Percentiles rank a stretch among this genome's conserved stretches.
Evolutionary conservation across 2,888 invertebrate genomes (phyloP).

Genomic region (Acleris laterana): DNA sequence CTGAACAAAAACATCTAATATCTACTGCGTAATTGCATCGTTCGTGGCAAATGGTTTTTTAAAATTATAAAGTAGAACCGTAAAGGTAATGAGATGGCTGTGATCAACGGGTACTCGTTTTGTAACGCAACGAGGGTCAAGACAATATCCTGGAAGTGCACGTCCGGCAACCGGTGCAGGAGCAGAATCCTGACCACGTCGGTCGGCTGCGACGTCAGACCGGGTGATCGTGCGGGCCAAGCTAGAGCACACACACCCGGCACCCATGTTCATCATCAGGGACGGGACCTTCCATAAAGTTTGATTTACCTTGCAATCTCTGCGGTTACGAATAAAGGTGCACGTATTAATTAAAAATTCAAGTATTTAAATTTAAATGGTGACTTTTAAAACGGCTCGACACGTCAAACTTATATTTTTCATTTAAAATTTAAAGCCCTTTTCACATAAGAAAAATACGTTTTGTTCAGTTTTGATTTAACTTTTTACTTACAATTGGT

Average conservation of each 20-base stretch:
- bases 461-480: too few relatives aligned
- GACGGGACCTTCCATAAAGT: not conserved
- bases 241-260: slow-evolving; percentile 13
- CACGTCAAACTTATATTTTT: too few relatives aligned
- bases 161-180: slow-evolving; percentile 31
- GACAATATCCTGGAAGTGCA: slow-evolving; percentile 30
- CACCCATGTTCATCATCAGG: not conserved
- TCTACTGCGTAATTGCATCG: too few relatives aligned
- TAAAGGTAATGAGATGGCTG: slow-evolving; percentile 35
- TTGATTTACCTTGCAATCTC: not conserved
- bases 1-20: too few relatives aligned
- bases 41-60: not conserved
- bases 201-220: not conserved
- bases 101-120: slow-evolving; percentile 39
- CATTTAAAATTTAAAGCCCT: too few relatives aligned
- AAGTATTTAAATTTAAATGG: too few relatives aligned
- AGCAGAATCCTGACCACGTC: slow-evolving; percentile 20
- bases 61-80: too few relatives aligned
- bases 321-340: too few relatives aligned
- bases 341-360: too few relatives aligned
- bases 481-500: too few relatives aligned
- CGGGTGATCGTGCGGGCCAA: not conserved
- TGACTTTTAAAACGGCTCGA: too few relatives aligned
- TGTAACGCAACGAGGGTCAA: slow-evolving; percentile 20
- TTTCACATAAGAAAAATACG: too few relatives aligned